Conservation (phyloP, 2,888 invertebrate species). For the Coelinius sp. region DNA sequence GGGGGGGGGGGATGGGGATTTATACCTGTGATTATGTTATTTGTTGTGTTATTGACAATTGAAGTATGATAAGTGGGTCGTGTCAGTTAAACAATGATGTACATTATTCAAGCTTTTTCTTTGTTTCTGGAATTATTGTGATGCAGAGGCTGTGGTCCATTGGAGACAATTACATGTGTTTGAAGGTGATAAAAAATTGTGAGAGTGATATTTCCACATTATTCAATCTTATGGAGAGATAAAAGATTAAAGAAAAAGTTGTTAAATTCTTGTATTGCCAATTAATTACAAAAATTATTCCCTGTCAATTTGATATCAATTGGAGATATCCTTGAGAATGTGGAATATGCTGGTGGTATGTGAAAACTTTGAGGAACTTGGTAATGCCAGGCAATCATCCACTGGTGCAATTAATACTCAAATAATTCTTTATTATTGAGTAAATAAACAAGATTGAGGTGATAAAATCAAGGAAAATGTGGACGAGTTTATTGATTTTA, state of each 20-base stretch:
- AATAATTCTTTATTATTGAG: neutral
- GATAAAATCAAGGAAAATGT: neutral
- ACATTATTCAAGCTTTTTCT: neutral
- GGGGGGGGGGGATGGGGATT: too few species aligned
- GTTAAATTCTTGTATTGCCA: neutral
- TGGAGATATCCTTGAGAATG: neutral
- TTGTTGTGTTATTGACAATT: neutral
- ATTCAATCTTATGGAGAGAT: too few species aligned
- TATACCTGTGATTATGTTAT: neutral
- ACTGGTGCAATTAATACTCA: neutral
- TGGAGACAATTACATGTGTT: neutral
- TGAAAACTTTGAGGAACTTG: neutral
- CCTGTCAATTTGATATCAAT: neutral
- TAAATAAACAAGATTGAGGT: neutral
- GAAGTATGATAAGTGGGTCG: conserved; percentile 16
- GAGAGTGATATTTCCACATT: too few species aligned
- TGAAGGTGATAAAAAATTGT: too few species aligned
- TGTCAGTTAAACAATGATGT: conserved; percentile 4
- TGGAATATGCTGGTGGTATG: neutral
- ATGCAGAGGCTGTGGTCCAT: conserved; percentile 49
- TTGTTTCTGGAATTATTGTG: conserved; percentile 26
- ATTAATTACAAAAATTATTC: neutral
- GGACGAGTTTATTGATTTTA: conserved; percentile 23
- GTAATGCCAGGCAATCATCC: neutral
- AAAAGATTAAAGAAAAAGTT: too few species aligned